Evolutionary conservation across 2,113 vertebrate genomes (phyloP).

Genomic region (Sterrhoptilus dennistouni): DNA sequence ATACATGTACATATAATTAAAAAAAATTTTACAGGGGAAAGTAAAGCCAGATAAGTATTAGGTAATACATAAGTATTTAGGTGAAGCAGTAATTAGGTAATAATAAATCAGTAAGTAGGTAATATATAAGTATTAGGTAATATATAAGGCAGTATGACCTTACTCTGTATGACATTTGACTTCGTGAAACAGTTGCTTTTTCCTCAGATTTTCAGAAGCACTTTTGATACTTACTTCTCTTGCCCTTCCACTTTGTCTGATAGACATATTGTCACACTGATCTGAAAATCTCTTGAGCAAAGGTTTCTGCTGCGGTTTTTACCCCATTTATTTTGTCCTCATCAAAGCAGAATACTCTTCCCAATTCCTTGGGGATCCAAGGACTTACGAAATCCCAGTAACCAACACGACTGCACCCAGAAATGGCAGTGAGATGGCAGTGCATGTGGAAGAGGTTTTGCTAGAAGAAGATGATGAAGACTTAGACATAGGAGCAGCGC

Average conservation of each 20-base stretch:
- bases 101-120: background rate
- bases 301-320: background rate
- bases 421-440: background rate
- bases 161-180: background rate
- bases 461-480: background rate
- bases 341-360: background rate
- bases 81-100: background rate
- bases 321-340: background rate
- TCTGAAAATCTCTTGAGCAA: background rate
- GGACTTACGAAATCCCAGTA: background rate
- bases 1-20: background rate
- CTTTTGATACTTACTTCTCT: background rate
- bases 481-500: background rate
- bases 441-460: background rate
- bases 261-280: fast-evolving
- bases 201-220: background rate
- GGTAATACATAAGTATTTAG: background rate
- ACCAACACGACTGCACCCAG: background rate
- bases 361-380: background rate
- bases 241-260: background rate
- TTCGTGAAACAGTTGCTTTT: background rate
- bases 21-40: background rate
- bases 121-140: background rate
- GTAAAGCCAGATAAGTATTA: background rate
- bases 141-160: background rate